Evolutionary conservation across 2,888 invertebrate genomes (phyloP).

Genomic region (Melanargia galathea): DNA sequence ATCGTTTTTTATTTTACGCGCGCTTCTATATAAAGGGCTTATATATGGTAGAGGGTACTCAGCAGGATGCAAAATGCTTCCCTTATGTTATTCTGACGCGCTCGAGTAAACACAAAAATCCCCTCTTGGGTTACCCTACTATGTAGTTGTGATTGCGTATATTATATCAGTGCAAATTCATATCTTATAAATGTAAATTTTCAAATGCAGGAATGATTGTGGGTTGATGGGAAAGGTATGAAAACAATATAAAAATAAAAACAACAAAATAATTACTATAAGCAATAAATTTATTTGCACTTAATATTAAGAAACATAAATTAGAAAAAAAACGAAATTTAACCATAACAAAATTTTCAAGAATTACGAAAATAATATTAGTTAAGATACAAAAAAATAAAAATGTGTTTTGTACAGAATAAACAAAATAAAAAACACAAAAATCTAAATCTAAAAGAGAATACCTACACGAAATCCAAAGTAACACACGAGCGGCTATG

Average conservation of each 20-base stretch:
- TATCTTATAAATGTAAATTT: too few relatives aligned
- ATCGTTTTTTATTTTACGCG: too few relatives aligned
- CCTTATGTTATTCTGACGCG: too few relatives aligned
- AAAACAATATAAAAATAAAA: slow-evolving; percentile 50
- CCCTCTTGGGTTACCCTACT: too few relatives aligned
- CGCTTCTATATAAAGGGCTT: too few relatives aligned
- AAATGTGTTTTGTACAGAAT: slow-evolving; percentile 51
- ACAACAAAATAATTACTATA: slow-evolving; percentile 59
- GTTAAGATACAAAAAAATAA: slow-evolving; percentile 47
- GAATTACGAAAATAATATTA: slow-evolving; percentile 52
- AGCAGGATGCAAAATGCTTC: too few relatives aligned
- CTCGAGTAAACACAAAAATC: too few relatives aligned
- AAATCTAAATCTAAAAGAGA: slow-evolving; percentile 46
- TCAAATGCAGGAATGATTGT: neutral
- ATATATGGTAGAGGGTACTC: too few relatives aligned
- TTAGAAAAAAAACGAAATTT: slow-evolving; percentile 74
- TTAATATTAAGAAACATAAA: slow-evolving; percentile 71
- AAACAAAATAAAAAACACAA: slow-evolving; percentile 56
- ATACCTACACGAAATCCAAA: slow-evolving; percentile 43
- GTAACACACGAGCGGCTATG: slow-evolving; percentile 65
- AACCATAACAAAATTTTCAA: slow-evolving; percentile 76
- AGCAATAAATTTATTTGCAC: slow-evolving; percentile 80
- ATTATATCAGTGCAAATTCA: too few relatives aligned
- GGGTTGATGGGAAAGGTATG: neutral
- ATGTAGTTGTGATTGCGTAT: too few relatives aligned